Evolutionary conservation across 2,888 invertebrate genomes (phyloP), one percentile per base, ranked within the genome.

Genomic region (Graphium colonna): DNA sequence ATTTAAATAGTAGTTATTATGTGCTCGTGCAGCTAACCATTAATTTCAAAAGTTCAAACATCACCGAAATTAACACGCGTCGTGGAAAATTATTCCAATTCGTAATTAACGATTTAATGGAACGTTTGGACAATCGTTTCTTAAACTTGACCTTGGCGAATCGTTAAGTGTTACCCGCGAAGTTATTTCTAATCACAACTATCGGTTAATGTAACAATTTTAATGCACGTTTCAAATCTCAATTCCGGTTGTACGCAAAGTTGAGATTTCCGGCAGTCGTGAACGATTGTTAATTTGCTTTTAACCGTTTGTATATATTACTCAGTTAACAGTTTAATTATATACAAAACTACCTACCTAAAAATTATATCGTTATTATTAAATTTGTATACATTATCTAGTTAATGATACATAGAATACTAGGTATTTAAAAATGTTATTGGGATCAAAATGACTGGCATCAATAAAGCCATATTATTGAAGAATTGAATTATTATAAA

Each of bases 251-350:
- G 40, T 21, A 26, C n/a, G 43, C 31, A 18, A 18, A 38, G 16
- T 44, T 40, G 18, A 9, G 43, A 39, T 48, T 54, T 45, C 47
- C 48, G 44, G 44, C 44, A 45, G 17, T 50, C 49, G 40, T 44
- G 40, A 49, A 31, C 40, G 40, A 44, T 21, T 44, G 40, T 33
- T 48, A 48, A 48, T 43, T 48, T 7, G 26, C 16, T 48, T 18
- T 38, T 43, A 53, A 43, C 42, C 38, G 17, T 28, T 26, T 13
- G 17, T 39, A 13, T 15, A 33, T 38, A 41, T 40, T 31, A 31
- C 31, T 9, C 9, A 31, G 8, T 31, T 7, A 31, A 3, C 5
- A 3, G 21, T 21, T 21, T 2, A 21, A 21, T 21, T 21, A 21
- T 5, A 21, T 3, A 21, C 5, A 21, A 21, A 21, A n/a, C n/a